These are phyloP conservation scores for Marmota monax DNA, from an alignment of 2,113 vertebrate species.

Conservation along the genomic window DNA sequence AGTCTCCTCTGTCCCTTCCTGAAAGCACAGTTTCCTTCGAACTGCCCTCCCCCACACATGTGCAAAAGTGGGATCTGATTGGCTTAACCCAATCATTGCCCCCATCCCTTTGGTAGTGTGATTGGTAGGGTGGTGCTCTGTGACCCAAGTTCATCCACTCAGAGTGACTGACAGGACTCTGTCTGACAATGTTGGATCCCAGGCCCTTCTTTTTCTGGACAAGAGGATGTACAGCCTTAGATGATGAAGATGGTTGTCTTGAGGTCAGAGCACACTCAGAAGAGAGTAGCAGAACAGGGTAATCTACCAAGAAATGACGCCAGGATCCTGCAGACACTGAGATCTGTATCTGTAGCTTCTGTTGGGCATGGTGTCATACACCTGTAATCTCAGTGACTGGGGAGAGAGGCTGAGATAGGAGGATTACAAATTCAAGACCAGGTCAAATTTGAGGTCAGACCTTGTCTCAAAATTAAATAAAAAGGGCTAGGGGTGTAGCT, in stretches of 20 bases:
- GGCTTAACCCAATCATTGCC: not conserved
- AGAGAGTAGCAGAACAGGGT: not conserved
- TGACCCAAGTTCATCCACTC: not conserved
- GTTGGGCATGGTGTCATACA: no score
- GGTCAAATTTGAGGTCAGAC: no score
- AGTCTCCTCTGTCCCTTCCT: not conserved
- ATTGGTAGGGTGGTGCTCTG: not conserved
- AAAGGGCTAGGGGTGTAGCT: no score
- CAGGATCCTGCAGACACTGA: not conserved
- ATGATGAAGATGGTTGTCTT: not conserved
- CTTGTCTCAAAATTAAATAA: no score
- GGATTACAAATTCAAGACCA: no score
- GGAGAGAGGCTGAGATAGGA: no score
- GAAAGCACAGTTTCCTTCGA: not conserved
- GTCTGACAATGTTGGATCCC: not conserved
- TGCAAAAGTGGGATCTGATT: not conserved
- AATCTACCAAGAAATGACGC: not conserved
- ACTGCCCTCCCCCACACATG: not conserved
- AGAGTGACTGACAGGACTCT: not conserved
- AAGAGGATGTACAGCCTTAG: not conserved
- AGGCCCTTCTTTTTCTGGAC: not conserved
- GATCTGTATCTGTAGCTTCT: not conserved
- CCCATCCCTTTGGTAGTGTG: not conserved
- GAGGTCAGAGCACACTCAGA: slow-evolving; percentile 8
- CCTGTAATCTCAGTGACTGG: no score